Conservation (phyloP, 2,113 vertebrate species). For the Oophaga pumilio region DNA sequence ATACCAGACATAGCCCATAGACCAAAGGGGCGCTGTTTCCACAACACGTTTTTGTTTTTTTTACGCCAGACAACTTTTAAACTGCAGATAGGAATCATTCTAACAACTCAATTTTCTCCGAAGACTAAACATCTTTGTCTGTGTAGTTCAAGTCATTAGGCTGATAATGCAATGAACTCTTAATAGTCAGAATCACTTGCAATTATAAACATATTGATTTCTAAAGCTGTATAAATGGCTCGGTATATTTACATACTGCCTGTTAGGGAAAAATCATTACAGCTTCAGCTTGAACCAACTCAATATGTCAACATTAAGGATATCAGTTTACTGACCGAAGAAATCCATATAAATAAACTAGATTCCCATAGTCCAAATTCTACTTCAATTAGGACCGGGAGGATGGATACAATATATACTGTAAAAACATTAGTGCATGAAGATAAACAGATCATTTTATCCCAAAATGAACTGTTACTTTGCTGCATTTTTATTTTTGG, state of each 20-base stretch:
- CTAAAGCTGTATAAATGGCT: slow-evolving; percentile 49
- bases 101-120: not conserved
- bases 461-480: not conserved
- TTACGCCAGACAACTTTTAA: not conserved
- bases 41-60: not conserved
- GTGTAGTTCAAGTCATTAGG: slow-evolving; percentile 31
- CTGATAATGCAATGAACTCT: slow-evolving; percentile 45
- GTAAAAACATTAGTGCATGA: not conserved
- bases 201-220: slow-evolving; percentile 58
- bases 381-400: not conserved
- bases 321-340: slow-evolving; percentile 35
- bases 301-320: slow-evolving; percentile 14
- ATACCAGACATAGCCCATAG: too few relatives aligned
- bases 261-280: slow-evolving; percentile 57
- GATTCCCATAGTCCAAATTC: not conserved
- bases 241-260: slow-evolving; percentile 54
- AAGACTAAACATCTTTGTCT: not conserved
- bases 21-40: too few relatives aligned
- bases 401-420: not conserved
- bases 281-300: slow-evolving; percentile 49
- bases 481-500: not conserved
- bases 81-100: not conserved
- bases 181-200: slow-evolving; percentile 53
- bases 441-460: not conserved
- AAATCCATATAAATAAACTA: slow-evolving; percentile 24